phyloP scores from a whole-genome alignment of 2,888 invertebrate species.

The Masnerella sp. region DNA sequence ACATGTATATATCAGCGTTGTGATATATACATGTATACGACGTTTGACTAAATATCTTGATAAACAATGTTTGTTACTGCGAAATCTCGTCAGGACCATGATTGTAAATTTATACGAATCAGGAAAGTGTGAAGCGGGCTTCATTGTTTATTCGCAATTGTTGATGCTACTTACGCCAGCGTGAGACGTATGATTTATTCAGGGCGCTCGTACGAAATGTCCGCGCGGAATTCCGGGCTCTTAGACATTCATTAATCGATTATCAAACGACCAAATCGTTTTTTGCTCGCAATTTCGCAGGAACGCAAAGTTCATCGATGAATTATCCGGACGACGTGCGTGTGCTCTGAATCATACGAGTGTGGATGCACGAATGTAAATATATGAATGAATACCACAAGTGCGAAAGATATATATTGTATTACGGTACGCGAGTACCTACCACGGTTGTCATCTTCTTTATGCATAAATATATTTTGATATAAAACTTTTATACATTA shows the following conservation, averaged over 20 bases:
- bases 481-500: slow-evolving; percentile 70
- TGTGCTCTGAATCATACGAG: slow-evolving; percentile 41
- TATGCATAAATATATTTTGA: slow-evolving; percentile 78
- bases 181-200: slow-evolving; percentile 60
- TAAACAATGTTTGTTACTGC: too few species aligned
- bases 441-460: slow-evolving; percentile 75
- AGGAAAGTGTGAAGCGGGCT: slow-evolving; percentile 70
- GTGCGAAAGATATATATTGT: slow-evolving; percentile 68
- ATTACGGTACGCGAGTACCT: slow-evolving; percentile 66
- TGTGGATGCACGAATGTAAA: slow-evolving; percentile 48
- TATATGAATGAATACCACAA: slow-evolving; percentile 49
- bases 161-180: slow-evolving; percentile 64
- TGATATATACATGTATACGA: slow-evolving; percentile 17
- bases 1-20: neutral
- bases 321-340: slow-evolving; percentile 13
- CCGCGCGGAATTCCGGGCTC: slow-evolving; percentile 37
- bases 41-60: too few species aligned
- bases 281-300: slow-evolving; percentile 29
- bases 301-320: too few species aligned
- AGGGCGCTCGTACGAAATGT: slow-evolving; percentile 30
- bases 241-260: slow-evolving; percentile 43
- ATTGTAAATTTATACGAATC: too few species aligned
- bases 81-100: too few species aligned
- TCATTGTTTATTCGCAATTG: slow-evolving; percentile 68
- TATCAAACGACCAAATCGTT: slow-evolving; percentile 15